These are phyloP conservation scores for Caradrina kadenii DNA, from an alignment of 2,888 invertebrate species.

Conservation along the genomic window DNA sequence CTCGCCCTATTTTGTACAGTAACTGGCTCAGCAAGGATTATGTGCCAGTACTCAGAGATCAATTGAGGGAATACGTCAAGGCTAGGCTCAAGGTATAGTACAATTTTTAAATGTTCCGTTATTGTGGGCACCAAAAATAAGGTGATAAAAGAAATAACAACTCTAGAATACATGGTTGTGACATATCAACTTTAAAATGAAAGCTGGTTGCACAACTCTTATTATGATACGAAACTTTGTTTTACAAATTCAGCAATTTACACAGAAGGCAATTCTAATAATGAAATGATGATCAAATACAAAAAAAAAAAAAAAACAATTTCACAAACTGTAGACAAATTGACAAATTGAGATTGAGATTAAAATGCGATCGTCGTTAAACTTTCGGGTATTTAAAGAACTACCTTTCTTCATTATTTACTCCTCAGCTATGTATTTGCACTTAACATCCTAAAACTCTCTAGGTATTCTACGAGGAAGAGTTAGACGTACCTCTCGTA, in stretches of 20 bases:
- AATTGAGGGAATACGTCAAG: constrained; percentile 98
- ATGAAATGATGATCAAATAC: no score
- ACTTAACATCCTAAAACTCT: not conserved
- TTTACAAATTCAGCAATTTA: no score
- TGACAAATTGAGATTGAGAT: no score
- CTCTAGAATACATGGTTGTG: not conserved
- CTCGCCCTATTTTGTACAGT: constrained; percentile 98
- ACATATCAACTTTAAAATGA: not conserved
- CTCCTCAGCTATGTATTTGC: not conserved
- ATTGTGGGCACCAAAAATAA: not conserved
- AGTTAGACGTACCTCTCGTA: constrained; percentile 99
- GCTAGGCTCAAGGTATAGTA: constrained; percentile 96
- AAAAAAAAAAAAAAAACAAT: no score
- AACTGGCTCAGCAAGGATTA: constrained; percentile 99
- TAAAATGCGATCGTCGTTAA: no score
- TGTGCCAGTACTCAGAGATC: constrained; percentile 98
- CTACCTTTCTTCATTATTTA: not conserved
- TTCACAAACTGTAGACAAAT: no score
- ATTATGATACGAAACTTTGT: no score
- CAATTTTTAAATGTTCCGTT: not conserved
- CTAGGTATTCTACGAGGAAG: constrained; percentile 99
- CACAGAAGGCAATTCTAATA: no score
- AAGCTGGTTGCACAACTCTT: no score
- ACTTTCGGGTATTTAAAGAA: not conserved
- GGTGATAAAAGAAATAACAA: not conserved